A percentile compares a stretch with the other conserved stretches of the same genome.
These are phyloP conservation scores for Papilio polytes DNA, from an alignment of 1,140 invertebrate species.

Conservation along the genomic window DNA sequence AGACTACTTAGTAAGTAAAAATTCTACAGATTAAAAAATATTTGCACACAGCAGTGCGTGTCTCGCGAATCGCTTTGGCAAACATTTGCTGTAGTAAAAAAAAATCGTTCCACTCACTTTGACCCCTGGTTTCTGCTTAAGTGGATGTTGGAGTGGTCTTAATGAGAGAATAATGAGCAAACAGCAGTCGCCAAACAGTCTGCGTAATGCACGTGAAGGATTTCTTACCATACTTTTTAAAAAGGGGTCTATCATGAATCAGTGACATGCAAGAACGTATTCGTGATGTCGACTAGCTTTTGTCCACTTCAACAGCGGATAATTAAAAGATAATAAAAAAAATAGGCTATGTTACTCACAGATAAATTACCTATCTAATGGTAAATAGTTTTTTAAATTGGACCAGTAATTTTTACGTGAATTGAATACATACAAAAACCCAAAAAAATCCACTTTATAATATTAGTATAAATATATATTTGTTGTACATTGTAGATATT, in stretches of 20 bases:
- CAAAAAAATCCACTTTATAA: too few relatives aligned
- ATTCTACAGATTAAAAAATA: constrained; percentile 38
- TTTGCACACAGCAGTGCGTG: constrained; percentile 45
- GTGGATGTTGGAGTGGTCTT: constrained; percentile 35
- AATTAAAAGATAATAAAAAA: too few relatives aligned
- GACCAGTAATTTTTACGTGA: too few relatives aligned
- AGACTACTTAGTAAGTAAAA: background rate
- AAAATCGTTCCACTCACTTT: constrained; percentile 41
- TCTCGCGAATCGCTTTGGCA: constrained; percentile 46
- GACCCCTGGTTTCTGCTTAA: constrained; percentile 20
- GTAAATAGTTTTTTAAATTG: too few relatives aligned
- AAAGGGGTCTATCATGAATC: background rate
- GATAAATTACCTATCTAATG: too few relatives aligned
- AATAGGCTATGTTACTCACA: too few relatives aligned
- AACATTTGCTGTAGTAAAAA: constrained; percentile 50
- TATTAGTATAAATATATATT: too few relatives aligned
- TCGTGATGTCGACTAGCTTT: too few relatives aligned
- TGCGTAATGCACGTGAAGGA: background rate
- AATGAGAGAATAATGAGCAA: constrained; percentile 37
- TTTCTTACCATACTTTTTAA: background rate
- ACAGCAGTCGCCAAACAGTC: constrained; percentile 25
- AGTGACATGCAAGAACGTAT: too few relatives aligned
- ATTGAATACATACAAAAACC: too few relatives aligned
- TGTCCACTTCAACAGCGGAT: too few relatives aligned
- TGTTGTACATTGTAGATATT: too few relatives aligned